These are phyloP conservation scores for Nasalis larvatus DNA, from an alignment of 2,113 vertebrate genomes.

Conservation along the genomic window DNA sequence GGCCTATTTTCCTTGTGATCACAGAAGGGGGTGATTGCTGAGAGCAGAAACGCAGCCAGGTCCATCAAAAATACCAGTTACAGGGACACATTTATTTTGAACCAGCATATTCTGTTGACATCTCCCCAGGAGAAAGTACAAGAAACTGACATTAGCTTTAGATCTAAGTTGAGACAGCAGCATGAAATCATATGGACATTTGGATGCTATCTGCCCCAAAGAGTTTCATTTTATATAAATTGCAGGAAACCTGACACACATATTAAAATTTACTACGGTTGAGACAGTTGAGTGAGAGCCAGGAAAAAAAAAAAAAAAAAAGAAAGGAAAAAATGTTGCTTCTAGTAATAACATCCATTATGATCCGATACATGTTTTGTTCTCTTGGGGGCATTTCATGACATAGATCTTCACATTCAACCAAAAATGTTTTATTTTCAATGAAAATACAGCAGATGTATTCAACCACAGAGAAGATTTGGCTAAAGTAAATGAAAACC, in stretches of 20 bases:
- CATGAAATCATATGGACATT: slow-evolving; percentile 61
- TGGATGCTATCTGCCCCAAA: slow-evolving; percentile 10
- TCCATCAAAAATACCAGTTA: slow-evolving; percentile 25
- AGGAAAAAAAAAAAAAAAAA: neutral
- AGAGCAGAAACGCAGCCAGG: neutral
- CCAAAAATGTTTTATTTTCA: slow-evolving; percentile 44
- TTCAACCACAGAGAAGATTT: neutral
- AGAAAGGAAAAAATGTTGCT: neutral
- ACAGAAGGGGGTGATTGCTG: slow-evolving; percentile 24
- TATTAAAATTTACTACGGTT: slow-evolving; percentile 51
- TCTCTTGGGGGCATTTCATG: slow-evolving; percentile 45
- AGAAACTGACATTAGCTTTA: slow-evolving; percentile 52
- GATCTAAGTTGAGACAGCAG: slow-evolving; percentile 47
- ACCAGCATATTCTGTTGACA: slow-evolving; percentile 33
- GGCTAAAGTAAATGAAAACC: neutral
- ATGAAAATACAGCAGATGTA: neutral
- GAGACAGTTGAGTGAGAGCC: slow-evolving; percentile 33
- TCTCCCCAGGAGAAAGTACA: slow-evolving; percentile 9
- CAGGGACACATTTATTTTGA: slow-evolving; percentile 48
- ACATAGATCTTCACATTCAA: slow-evolving; percentile 39
- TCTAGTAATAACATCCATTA: slow-evolving; percentile 58
- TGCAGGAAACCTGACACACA: slow-evolving; percentile 9
- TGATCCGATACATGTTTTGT: slow-evolving; percentile 24
- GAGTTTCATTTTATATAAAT: slow-evolving; percentile 62
- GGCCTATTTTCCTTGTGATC: slow-evolving; percentile 39